These are phyloP conservation scores for Malurus splendens DNA, from an alignment of 2,797 vertebrate genomes.

Conservation along the genomic window DNA sequence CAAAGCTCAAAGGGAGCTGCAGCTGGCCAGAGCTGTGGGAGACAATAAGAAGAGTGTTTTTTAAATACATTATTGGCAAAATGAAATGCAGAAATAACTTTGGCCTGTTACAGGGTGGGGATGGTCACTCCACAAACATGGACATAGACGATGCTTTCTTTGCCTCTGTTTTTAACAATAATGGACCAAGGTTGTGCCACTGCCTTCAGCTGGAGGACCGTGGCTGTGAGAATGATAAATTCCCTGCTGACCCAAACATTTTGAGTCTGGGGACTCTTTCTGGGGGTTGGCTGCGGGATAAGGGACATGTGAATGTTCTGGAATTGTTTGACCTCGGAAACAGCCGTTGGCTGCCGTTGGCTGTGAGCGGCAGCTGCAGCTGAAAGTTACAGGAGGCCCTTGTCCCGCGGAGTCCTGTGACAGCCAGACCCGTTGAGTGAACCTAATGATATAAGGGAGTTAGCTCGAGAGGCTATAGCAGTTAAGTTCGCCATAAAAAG, in stretches of 20 bases:
- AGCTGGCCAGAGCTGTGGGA: background rate
- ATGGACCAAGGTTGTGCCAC: background rate
- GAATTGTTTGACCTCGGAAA: no score
- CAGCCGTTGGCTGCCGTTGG: no score
- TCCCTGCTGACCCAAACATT: fast-evolving
- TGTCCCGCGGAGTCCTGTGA: no score
- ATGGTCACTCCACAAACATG: background rate
- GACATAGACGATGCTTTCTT: background rate
- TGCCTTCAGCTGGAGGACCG: background rate
- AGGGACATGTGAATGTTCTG: no score
- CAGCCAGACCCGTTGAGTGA: no score
- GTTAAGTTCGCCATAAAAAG: no score
- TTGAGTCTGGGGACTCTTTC: no score
- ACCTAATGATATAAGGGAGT: no score
- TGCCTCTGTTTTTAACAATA: background rate
- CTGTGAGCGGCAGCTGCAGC: no score
- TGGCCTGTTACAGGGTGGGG: background rate
- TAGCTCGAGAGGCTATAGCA: no score
- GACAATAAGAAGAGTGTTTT: background rate
- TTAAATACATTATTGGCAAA: background rate
- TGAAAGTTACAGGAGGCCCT: no score
- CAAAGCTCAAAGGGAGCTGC: background rate
- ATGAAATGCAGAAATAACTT: background rate
- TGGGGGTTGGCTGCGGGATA: no score
- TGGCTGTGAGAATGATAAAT: background rate